phyloP scores from a whole-genome alignment of 2,888 invertebrate species.

The Petrolisthes cinctipes region DNA sequence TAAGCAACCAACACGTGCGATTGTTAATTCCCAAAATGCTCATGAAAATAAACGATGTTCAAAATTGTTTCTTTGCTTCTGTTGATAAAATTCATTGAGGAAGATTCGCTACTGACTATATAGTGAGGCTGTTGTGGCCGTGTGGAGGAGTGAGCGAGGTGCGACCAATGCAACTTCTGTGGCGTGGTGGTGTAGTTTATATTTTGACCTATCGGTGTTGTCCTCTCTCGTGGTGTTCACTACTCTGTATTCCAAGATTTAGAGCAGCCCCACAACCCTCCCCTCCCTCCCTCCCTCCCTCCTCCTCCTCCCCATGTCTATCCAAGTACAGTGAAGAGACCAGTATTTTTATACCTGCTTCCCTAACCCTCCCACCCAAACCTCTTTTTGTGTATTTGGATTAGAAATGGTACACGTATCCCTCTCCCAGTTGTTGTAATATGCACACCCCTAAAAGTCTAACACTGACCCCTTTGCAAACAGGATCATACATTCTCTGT shows the following conservation, averaged over 20 bases:
- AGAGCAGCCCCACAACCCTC: conserved; percentile 21
- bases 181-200: conserved; percentile 61
- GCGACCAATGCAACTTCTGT: conserved; percentile 57
- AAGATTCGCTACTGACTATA: too few relatives aligned
- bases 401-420: conserved; percentile 13
- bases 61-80: too few relatives aligned
- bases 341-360: neutral
- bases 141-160: conserved; percentile 38
- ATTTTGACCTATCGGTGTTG: conserved; percentile 60
- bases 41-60: too few relatives aligned
- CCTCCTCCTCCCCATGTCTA: conserved; percentile 12
- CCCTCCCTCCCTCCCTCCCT: neutral
- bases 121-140: neutral
- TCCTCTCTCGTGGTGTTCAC: conserved; percentile 56
- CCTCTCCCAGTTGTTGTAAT: conserved; percentile 14
- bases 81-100: too few relatives aligned
- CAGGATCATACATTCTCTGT: too few relatives aligned
- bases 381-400: neutral
- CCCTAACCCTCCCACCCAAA: neutral
- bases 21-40: too few relatives aligned
- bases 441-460: conserved; percentile 11
- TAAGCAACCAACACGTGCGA: too few relatives aligned
- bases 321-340: neutral
- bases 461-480: neutral
- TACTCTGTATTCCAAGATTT: conserved; percentile 58